Evolutionary conservation across 2,888 invertebrate species (phyloP).

Genomic region (Ormyrus pomaceus): DNA sequence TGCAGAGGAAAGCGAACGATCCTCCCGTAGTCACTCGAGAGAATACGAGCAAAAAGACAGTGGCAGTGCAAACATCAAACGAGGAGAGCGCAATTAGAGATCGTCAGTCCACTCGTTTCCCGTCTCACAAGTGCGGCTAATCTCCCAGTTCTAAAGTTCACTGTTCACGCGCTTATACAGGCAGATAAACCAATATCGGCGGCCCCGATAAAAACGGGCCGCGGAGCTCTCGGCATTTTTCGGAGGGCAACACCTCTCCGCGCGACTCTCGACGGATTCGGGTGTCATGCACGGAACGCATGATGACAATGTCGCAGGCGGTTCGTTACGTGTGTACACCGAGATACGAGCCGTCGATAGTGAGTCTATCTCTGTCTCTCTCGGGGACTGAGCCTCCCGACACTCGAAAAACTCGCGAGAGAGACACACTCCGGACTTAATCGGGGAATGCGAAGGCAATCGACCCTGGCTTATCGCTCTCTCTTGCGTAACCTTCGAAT

Average conservation of each 20-base stretch:
- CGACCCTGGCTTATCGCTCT: constrained; percentile 26
- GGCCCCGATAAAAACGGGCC: constrained; percentile 26
- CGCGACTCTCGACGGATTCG: constrained; percentile 4
- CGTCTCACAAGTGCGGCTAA: constrained; percentile 2
- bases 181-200: constrained; percentile 31
- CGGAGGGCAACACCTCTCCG: neutral
- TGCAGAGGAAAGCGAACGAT: no score
- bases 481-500: constrained; percentile 1
- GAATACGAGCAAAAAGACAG: neutral
- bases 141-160: constrained; percentile 47
- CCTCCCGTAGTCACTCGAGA: no score
- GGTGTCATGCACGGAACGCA: constrained; percentile 36
- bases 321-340: neutral
- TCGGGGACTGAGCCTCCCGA: neutral
- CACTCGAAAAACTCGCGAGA: no score
- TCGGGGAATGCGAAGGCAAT: neutral
- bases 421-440: no score
- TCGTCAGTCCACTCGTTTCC: neutral
- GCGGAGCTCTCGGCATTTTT: constrained; percentile 5
- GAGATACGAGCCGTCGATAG: neutral
- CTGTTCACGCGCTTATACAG: constrained; percentile 27
- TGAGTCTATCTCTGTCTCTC: neutral
- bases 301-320: neutral
- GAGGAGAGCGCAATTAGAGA: neutral
- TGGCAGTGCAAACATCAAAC: neutral